Base-by-base conservation (phyloP, 1,140 invertebrate genomes). In the Oreohelix idahoensis region DNA sequence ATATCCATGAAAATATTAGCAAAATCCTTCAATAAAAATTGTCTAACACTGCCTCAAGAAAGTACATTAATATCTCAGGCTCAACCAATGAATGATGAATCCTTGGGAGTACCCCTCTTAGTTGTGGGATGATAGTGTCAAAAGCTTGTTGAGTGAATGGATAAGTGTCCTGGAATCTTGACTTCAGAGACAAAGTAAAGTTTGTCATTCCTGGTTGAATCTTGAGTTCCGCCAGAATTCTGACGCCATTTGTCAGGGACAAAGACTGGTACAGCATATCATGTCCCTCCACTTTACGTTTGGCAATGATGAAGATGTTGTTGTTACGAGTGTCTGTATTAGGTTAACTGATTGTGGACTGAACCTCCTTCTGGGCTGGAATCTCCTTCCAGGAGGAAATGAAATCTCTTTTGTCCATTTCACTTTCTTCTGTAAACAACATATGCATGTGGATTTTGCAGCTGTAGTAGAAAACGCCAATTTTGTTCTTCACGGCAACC, bases 341-440 rank as follows among this genome's bases (percentile, higher is more conserved):
- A 80, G 94, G 92, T 79, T 93, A 93, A 75, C 93, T 94, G 84
- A 93, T 92, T n/a, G 91, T 91, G 90, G 97, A 98, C 91, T 99
- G 98, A 36, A 98, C 95, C 94, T 99, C 99, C 93, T 99, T 99
- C 84, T 98, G 97, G 29, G 98, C 96, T 23, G 98, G 98, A 92
- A 99, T 99, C 87, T 99, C 98, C 94, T 99, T 99, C 99, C 99
- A 99, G 5, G 98, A 98, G 51, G 97, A 96, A 49, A 99, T 94
- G 93, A 99, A 99, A 5, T 99, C 96, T 81, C 97, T 94, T 92
- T 99, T 99, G 89, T 99, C 99, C 94, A 99, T 96, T 90, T 98
- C 96, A 0, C 98, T 98, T 93, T 99, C 98, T 92, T 99, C 98
- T 0, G 95, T 94, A 92, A 99, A 99, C 83, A 98, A 95, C 0